A percentile compares a stretch with the other conserved stretches of the same genome.
phyloP scores from a whole-genome alignment of 2,888 invertebrate genomes.

The Romanomermis culicivorax region DNA sequence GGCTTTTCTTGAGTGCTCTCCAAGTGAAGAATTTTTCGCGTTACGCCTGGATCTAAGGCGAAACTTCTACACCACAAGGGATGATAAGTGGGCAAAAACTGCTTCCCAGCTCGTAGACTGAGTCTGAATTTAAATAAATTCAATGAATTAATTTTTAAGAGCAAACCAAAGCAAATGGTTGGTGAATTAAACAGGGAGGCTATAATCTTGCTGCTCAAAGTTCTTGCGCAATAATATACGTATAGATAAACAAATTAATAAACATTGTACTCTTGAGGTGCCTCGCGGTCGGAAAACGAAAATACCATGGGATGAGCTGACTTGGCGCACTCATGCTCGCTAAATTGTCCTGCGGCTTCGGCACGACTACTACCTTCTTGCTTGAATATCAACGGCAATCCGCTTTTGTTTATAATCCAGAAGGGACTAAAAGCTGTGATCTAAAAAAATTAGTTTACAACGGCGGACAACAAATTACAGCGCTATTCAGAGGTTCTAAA shows the following conservation, averaged over 20 bases:
- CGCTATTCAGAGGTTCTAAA: neutral
- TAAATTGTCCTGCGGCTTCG: conserved; percentile 54
- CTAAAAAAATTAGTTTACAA: conserved; percentile 26
- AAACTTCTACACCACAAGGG: conserved; percentile 63
- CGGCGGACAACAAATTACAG: neutral
- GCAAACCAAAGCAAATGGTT: too few relatives aligned
- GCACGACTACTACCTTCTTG: conserved; percentile 45
- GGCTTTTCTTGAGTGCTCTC: neutral
- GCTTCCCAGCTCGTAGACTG: conserved; percentile 47
- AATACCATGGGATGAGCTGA: conserved; percentile 78
- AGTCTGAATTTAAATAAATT: conserved; percentile 22
- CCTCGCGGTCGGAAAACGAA: conserved; percentile 72
- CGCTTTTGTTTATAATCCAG: conserved; percentile 89
- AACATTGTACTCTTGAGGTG: conserved; percentile 35
- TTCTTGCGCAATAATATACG: neutral
- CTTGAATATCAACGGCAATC: conserved; percentile 76
- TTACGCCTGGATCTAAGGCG: conserved; percentile 54
- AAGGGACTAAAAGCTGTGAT: conserved; percentile 59
- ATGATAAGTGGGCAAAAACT: conserved; percentile 35
- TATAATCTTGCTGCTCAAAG: too few relatives aligned
- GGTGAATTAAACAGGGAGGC: too few relatives aligned
- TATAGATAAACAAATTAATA: neutral
- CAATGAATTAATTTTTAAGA: neutral
- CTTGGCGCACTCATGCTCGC: conserved; percentile 78
- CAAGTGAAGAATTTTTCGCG: conserved; percentile 27